These are phyloP conservation scores for Chaenogobius annularis DNA, from an alignment of 2,113 vertebrate species.

Conservation along the genomic window DNA sequence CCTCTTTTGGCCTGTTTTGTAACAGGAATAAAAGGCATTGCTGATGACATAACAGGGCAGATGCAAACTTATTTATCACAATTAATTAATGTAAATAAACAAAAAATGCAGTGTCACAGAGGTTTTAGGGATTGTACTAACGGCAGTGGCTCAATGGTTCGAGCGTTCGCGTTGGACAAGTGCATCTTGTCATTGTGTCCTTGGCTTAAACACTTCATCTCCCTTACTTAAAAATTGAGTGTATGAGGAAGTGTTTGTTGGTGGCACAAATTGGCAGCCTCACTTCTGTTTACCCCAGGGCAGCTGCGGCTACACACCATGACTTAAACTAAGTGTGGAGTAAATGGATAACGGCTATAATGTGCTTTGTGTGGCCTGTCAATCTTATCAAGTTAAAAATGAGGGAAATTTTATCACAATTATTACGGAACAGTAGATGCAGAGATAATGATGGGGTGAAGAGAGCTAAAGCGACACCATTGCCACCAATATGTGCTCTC, in stretches of 20 bases:
- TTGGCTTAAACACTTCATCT: background rate
- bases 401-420: no score
- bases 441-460: conserved; percentile 33
- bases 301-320: no score
- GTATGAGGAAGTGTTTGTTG: no score
- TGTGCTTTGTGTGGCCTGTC: background rate
- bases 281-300: no score
- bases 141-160: no score
- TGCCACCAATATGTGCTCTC: conserved; percentile 12
- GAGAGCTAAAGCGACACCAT: conserved; percentile 33
- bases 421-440: background rate
- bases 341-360: background rate
- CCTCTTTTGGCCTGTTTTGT: no score
- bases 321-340: no score
- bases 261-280: no score
- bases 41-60: background rate
- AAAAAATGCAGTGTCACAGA: background rate
- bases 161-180: no score
- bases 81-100: background rate
- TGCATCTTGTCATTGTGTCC: background rate
- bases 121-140: background rate
- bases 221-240: background rate
- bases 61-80: background rate
- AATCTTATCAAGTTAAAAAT: background rate
- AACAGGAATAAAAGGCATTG: background rate